Evolutionary conservation across 2,113 vertebrate species (phyloP), one percentile per base, ranked within the genome.

Genomic region (Stercorarius parasiticus): DNA sequence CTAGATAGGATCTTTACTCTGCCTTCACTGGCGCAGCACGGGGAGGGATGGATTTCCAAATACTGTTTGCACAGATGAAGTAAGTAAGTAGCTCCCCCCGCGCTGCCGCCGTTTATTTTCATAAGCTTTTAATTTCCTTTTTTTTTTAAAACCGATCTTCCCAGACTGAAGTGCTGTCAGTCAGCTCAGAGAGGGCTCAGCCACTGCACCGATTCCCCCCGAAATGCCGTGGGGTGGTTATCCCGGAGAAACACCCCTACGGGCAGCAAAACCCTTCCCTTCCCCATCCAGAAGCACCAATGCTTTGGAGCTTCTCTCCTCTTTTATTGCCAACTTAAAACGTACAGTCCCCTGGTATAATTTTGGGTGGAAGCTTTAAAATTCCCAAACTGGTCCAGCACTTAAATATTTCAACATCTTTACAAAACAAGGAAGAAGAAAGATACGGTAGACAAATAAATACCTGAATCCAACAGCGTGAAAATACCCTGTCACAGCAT

Each of bases 401-500:
- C 96, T 89, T 69, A 26, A 61, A 80, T 59, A 56, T 25, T 62
- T 93, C 88, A 89, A 80, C 69, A 32, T 55, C 88, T 72, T 95
- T 73, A 91, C 32, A 50, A 73, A 88, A 77, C 34, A 56, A 94
- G 70, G 87, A 88, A 76, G 77, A 97, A 77, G 56, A 93, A 95
- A 84, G 77, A 76, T 73, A 93, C 0, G 25, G 82, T 12, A 78
- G 91, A 89, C 67, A 94, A 93, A 93, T 78, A 91, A 96, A 96
- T 96, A 90, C 91, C 95, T 92, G 93, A 93, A 93, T 84, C 69
- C 81, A 93, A 70, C 67, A 89, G 87, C 2, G 5, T 93, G 91
- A 87, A 92, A 95, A 92, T 91, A 94, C 96, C 95, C 88, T 95
- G 96, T 95, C 69, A 49, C 93, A 95, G 94, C 82, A 80, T 80